Evolutionary conservation across 1,140 invertebrate genomes (phyloP).

Genomic region (Solen grandis): DNA sequence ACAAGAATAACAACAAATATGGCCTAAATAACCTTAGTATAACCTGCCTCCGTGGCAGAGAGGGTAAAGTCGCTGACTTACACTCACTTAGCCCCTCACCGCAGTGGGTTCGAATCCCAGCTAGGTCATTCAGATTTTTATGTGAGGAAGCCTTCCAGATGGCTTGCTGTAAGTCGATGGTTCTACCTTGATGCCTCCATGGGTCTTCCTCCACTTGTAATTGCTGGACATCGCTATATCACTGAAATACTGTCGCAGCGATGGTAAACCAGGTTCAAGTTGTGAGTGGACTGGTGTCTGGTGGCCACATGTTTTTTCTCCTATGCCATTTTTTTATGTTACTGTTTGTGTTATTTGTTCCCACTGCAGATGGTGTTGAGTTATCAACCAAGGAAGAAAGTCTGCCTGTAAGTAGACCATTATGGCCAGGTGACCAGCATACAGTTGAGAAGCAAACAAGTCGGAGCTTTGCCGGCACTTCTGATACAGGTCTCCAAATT

Average conservation of each 20-base stretch:
- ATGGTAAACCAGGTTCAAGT: neutral
- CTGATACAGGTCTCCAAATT: neutral
- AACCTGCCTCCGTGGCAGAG: no score
- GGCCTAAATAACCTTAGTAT: neutral
- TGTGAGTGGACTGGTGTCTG: neutral
- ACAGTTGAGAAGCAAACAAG: neutral
- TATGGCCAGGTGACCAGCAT: neutral
- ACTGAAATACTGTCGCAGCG: neutral
- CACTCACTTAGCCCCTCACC: no score
- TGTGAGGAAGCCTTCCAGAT: no score
- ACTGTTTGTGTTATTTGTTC: neutral
- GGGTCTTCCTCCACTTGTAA: no score
- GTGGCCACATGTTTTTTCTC: neutral
- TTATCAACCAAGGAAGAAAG: neutral
- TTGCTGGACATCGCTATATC: no score
- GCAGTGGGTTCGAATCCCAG: no score
- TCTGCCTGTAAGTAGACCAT: neutral
- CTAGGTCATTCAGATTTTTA: no score
- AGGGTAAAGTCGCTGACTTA: no score
- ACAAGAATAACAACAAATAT: neutral
- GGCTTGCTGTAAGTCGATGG: no score
- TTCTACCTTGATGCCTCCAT: no score
- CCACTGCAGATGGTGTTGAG: neutral
- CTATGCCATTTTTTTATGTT: neutral
- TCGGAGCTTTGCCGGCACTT: neutral